Evolutionary conservation across 1,140 invertebrate genomes (phyloP).

Genomic region (Pachypeltis micranthus): DNA sequence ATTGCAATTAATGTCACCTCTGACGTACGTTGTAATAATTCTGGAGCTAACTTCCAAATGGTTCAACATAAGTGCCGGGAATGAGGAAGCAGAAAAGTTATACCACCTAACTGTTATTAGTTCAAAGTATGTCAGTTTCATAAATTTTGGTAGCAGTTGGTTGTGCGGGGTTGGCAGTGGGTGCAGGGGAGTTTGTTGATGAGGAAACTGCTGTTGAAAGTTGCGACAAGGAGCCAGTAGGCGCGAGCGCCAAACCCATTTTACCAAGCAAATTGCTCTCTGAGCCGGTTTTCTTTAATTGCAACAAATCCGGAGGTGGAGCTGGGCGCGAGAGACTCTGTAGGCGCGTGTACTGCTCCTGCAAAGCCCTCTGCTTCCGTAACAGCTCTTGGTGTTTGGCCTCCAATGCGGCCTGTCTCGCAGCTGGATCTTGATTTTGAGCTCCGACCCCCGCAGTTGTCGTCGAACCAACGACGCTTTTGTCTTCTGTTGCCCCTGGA

Average conservation of each 20-base stretch:
- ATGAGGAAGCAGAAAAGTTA: no score
- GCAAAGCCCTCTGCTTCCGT: constrained; percentile 70
- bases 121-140: constrained; percentile 23
- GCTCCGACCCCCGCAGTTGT: constrained; percentile 74
- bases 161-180: constrained; percentile 4
- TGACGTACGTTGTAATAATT: no score
- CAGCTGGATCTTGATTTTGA: constrained; percentile 65
- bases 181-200: background rate
- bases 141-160: constrained; percentile 18
- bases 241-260: constrained; percentile 49
- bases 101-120: no score
- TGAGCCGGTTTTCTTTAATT: constrained; percentile 76
- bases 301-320: constrained; percentile 46
- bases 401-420: constrained; percentile 63
- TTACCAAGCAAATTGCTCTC: constrained; percentile 78
- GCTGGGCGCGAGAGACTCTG: constrained; percentile 65
- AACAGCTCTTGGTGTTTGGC: constrained; percentile 74
- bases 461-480: constrained; percentile 49
- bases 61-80: no score
- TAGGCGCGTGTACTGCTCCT: constrained; percentile 75
- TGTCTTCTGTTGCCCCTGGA: background rate
- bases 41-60: no score
- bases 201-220: constrained; percentile 27
- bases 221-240: constrained; percentile 51
- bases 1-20: no score